Percentiles rank a stretch among this genome's conserved stretches.
Conservation (phyloP, 2,888 invertebrate genomes). For the Papilio protenor region DNA sequence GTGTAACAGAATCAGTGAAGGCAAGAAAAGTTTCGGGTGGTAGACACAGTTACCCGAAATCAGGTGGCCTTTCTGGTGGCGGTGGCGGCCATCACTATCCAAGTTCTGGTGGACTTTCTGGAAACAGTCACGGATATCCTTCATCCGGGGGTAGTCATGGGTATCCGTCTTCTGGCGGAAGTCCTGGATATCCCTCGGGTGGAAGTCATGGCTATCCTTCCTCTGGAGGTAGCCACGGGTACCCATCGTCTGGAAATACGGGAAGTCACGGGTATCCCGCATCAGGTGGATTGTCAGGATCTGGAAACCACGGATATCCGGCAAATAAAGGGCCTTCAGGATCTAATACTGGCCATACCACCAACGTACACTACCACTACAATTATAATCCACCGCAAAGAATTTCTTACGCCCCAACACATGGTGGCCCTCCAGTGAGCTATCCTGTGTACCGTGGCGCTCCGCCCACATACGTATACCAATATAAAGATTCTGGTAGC, state of each 20-base stretch:
- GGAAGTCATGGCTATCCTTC: slow-evolving; percentile 55
- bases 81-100: slow-evolving; percentile 62
- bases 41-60: slow-evolving; percentile 55
- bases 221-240: slow-evolving; percentile 49
- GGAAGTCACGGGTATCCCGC: slow-evolving; percentile 51
- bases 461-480: slow-evolving; percentile 74
- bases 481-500: slow-evolving; percentile 75
- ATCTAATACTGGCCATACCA: slow-evolving; percentile 53
- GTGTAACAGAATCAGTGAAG: slow-evolving; percentile 53
- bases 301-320: slow-evolving; percentile 51
- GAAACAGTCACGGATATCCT: slow-evolving; percentile 55
- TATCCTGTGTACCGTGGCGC: slow-evolving; percentile 73
- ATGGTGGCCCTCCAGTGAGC: slow-evolving; percentile 61
- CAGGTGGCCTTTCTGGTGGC: slow-evolving; percentile 54
- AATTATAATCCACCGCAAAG: slow-evolving; percentile 73
- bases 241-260: slow-evolving; percentile 46
- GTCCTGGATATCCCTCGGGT: slow-evolving; percentile 48
- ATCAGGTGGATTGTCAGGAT: slow-evolving; percentile 49
- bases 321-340: slow-evolving; percentile 54
- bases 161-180: slow-evolving; percentile 50
- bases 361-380: slow-evolving; percentile 68
- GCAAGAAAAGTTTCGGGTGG: slow-evolving; percentile 53
- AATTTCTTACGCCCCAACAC: slow-evolving; percentile 65
- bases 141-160: slow-evolving; percentile 53
- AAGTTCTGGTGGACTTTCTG: slow-evolving; percentile 58